phyloP scores from a whole-genome alignment of 2,113 vertebrate species.

The Lontra canadensis region DNA sequence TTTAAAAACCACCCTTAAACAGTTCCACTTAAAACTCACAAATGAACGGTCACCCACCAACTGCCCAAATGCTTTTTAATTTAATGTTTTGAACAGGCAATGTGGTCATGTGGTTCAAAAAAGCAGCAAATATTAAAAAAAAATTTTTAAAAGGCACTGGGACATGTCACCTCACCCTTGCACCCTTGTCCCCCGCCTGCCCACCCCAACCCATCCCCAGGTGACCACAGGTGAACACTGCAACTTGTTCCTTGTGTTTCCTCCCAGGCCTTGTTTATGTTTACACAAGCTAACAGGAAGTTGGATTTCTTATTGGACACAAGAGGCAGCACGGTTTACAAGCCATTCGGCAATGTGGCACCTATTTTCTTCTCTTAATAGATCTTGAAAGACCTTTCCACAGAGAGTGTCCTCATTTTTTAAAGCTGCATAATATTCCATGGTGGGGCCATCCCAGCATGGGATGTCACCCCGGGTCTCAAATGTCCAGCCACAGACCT shows the following conservation, averaged over 20 bases:
- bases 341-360: too few species aligned
- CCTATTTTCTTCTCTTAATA: not conserved
- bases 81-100: not conserved
- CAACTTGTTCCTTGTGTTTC: not conserved
- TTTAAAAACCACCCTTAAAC: not conserved
- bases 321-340: not conserved
- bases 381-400: not conserved
- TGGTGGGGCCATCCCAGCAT: rapidly evolving
- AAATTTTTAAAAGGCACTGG: not conserved
- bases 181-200: not conserved
- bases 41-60: not conserved
- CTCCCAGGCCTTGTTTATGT: too few species aligned
- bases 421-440: not conserved
- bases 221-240: not conserved
- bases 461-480: not conserved
- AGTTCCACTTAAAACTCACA: not conserved
- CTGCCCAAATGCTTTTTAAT: not conserved
- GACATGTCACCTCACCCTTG: not conserved
- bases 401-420: not conserved
- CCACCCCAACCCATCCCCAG: not conserved
- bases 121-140: not conserved
- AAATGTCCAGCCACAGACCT: rapidly evolving
- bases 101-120: not conserved
- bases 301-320: not conserved
- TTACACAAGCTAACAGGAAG: rapidly evolving